These are phyloP conservation scores for Eptatretus burgeri DNA, from an alignment of 2,113 vertebrate species.

Conservation along the genomic window DNA sequence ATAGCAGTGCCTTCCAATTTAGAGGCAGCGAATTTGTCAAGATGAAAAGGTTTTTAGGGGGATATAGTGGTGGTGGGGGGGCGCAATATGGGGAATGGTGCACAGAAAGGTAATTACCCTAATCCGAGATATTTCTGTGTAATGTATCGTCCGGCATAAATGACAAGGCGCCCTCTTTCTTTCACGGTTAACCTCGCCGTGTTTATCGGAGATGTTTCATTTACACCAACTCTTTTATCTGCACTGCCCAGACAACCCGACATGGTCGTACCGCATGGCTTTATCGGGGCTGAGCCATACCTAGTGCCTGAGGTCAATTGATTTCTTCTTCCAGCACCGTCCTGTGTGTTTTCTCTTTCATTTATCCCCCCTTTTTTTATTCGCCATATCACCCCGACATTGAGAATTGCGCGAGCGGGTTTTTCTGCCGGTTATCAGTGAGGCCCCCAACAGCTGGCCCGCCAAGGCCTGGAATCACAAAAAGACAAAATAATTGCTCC, in stretches of 20 bases:
- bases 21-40: not conserved
- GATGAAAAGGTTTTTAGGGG: not conserved
- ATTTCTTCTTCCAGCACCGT: constrained; percentile 38
- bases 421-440: constrained; percentile 32
- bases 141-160: constrained; percentile 21
- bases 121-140: constrained; percentile 1
- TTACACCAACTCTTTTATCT: constrained; percentile 99
- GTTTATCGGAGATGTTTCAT: constrained; percentile 99
- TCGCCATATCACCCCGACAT: constrained; percentile 54
- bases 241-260: constrained; percentile 93
- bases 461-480: not conserved
- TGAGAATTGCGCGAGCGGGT: constrained; percentile 44
- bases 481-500: not conserved
- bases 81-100: not conserved
- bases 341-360: constrained; percentile 53
- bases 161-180: constrained; percentile 99
- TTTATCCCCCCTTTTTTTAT: constrained; percentile 77
- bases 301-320: constrained; percentile 99
- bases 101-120: constrained; percentile 5
- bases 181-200: constrained; percentile 99
- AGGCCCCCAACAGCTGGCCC: no score
- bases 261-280: constrained; percentile 99
- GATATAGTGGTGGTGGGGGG: no score
- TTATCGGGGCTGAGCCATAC: constrained; percentile 92
- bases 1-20: not conserved